Percentiles rank a stretch among this genome's conserved stretches.
Conservation (phyloP, 2,113 vertebrate species). For the Phylloscopus trochiloides region DNA sequence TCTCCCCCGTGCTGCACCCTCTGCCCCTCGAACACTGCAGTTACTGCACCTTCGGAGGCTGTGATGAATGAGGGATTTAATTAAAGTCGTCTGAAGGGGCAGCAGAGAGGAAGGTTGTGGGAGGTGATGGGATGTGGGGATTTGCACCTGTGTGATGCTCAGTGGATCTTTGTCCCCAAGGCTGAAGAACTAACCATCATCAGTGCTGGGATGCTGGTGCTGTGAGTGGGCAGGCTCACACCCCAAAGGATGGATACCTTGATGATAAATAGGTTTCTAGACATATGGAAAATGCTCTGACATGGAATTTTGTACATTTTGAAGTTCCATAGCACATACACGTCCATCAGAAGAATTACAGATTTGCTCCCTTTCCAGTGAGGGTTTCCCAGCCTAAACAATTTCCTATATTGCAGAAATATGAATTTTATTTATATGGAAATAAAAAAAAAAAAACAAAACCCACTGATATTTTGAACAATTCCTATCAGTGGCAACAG, state of each 20-base stretch:
- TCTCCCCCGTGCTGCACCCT: neutral
- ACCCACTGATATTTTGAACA: neutral
- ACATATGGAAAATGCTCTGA: neutral
- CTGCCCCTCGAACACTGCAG: fast-evolving
- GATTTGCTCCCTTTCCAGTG: neutral
- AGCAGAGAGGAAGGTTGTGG: fast-evolving
- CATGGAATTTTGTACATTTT: neutral
- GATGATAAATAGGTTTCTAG: neutral
- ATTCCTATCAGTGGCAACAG: neutral
- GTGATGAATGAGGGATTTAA: neutral
- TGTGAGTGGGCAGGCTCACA: neutral
- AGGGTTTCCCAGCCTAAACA: neutral
- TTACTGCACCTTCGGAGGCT: neutral
- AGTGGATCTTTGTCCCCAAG: fast-evolving
- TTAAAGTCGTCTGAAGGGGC: neutral
- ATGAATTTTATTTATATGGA: neutral
- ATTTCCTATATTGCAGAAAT: neutral
- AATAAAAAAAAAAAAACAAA: neutral
- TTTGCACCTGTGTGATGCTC: neutral
- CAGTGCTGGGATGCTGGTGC: neutral
- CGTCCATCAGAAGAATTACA: neutral
- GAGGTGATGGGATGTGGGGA: neutral
- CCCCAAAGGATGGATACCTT: neutral
- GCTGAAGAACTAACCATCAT: neutral
- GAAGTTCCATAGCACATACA: neutral